A percentile compares a stretch with the other conserved stretches of the same genome.
These are phyloP conservation scores for Gymnobelideus leadbeateri DNA, from an alignment of 2,113 vertebrate genomes.

Conservation along the genomic window DNA sequence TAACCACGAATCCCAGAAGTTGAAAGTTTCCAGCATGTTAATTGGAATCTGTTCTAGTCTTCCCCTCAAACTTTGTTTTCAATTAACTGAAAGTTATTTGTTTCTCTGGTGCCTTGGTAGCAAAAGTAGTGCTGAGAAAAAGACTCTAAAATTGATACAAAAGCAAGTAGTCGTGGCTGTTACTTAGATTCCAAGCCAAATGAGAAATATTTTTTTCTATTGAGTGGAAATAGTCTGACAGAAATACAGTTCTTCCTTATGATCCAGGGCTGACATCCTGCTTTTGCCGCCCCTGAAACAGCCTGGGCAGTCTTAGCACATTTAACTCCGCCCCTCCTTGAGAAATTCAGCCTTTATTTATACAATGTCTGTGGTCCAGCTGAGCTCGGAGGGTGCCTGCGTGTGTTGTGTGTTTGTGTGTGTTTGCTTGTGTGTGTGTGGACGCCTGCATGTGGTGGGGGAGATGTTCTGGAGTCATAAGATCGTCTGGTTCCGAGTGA, in stretches of 20 bases:
- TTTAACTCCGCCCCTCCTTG: slow-evolving; percentile 84
- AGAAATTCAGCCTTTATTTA: slow-evolving; percentile 82
- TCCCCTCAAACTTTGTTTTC: slow-evolving; percentile 31
- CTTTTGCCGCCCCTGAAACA: slow-evolving; percentile 31
- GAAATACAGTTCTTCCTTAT: slow-evolving; percentile 59
- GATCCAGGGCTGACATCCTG: slow-evolving; percentile 22
- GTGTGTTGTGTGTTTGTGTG: slow-evolving; percentile 43
- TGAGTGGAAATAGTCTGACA: slow-evolving; percentile 5
- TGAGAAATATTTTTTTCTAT: accelerated
- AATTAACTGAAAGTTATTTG: slow-evolving; percentile 7
- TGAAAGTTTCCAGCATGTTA: background rate
- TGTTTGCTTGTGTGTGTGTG: slow-evolving; percentile 74
- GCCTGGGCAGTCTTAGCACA: slow-evolving; percentile 31
- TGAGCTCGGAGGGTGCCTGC: slow-evolving; percentile 76
- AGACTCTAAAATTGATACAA: background rate
- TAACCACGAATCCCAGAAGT: slow-evolving; percentile 28
- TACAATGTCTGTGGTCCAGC: slow-evolving; percentile 80
- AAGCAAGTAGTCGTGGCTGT: background rate
- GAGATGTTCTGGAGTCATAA: slow-evolving; percentile 80
- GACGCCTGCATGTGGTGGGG: slow-evolving; percentile 72
- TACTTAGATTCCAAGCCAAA: background rate
- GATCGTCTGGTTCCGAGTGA: slow-evolving; percentile 82
- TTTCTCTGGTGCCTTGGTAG: background rate
- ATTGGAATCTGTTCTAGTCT: background rate
- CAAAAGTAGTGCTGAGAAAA: background rate